Evolutionary conservation across 2,113 vertebrate genomes (phyloP), one percentile per base, ranked within the genome.

Genomic region (Stigmatopora argus): DNA sequence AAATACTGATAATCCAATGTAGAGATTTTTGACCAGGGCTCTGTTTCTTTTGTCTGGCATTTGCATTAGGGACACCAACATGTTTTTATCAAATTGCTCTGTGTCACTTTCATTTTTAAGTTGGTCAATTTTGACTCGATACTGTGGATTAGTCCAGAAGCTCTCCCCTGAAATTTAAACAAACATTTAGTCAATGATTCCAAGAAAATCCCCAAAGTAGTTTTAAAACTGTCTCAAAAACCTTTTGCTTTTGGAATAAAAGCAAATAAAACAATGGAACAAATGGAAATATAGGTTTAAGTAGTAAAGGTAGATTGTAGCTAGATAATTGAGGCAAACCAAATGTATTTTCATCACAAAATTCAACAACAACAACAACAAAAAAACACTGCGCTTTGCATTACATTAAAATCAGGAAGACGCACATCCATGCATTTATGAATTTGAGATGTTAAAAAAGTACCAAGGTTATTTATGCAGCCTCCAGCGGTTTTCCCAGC

Each of bases 401-500:
- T 41, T 10, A 41, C 38, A 41, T 41, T 41, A 41, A 41, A 41
- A 41, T 41, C 9, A 41, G 38, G 38, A 3, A 41, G 38, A 41
- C 9, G 38, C 7, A 41, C 38, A 41, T 41, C 38, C 38, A 41
- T 41, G 38, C 9, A 41, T 41, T 41, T 7, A 18, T n/a, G 7
- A 7, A 58, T 13, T 58, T 35, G 18, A 31, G 5, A 3, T 63
- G 17, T 41, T 59, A 3, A 12, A 26, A 26, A 55, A 55, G 38
- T 70, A 89, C 90, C 84, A 76, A 0, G 58, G 35, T 73, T 45
- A 1, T 77, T 77, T 1, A 62, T 46, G 66, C 78, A 77, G 51
- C 90, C 90, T 34, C 90, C 90, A 67, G 89, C 88, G 57, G 90
- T 89, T 46, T 69, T 79, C n/a, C 90, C 88, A 35, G 79, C 61